Base-by-base conservation (phyloP, 2,888 invertebrate genomes). In the Conomelus anceps region DNA sequence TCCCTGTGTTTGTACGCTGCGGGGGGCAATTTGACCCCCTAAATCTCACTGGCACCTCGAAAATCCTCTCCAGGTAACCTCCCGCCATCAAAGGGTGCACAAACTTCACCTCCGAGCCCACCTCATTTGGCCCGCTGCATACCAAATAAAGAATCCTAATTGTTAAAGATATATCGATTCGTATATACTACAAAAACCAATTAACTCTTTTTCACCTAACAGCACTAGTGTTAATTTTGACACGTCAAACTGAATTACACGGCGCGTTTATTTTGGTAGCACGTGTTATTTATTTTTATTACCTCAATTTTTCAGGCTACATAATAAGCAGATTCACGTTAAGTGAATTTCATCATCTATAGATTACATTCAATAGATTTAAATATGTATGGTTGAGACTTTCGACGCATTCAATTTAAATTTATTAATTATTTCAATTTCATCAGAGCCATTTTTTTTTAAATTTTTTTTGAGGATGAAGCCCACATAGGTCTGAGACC, bases 1-100 rank as follows among this genome's bases (percentile, higher is more conserved):
- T 86, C 86, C 86, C 29, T 24, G 86, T 86, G 86, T 86, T 63
- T 86, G 86, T 24, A 26, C 86, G 24, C 86, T 29, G 29, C 86
- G 86, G 86, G 86, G 86, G 86, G 22, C 86, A 23, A 6, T 86
- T 86, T 86, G 86, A 86, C 86, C 86, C 86, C 86, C 86, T 86
- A 86, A 86, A 86, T 86, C 29, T 86, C 29, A n/a, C 24, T 17
- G n/a, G 29, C 86, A 86, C 86, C 29, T 63, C 63, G n/a, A 13
- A 63, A 63, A 63, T 63, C 63, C n/a, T 63, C 63, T 63, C n/a
- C n/a, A n/a, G n/a, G n/a, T n/a, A n/a, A n/a, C n/a, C n/a, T n/a
- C n/a, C n/a, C n/a, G n/a, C n/a, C n/a, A n/a, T n/a, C 63, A n/a
- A 63, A n/a, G 20, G 63, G n/a, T 63, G 63, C 63, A 20, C 63